These are phyloP conservation scores for Leucoma salicis DNA, from an alignment of 2,888 invertebrate genomes.

Conservation along the genomic window DNA sequence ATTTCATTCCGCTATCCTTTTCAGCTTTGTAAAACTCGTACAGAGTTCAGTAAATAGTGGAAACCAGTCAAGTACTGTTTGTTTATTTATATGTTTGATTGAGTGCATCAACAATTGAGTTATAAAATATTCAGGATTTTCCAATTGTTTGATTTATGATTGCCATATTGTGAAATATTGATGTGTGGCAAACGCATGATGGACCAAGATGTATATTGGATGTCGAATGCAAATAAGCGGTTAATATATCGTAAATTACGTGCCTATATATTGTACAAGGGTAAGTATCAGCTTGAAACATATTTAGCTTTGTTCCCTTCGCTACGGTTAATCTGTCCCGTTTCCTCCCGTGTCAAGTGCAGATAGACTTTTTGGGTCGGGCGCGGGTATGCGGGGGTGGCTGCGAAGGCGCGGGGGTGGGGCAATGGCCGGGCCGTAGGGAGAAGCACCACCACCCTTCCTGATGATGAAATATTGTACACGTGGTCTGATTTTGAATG, in stretches of 20 bases:
- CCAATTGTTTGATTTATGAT: neutral
- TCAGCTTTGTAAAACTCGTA: slow-evolving; percentile 54
- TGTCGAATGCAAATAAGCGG: neutral
- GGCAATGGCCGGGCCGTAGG: slow-evolving; percentile 45
- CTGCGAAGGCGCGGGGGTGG: slow-evolving; percentile 29
- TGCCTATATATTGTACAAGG: slow-evolving; percentile 50
- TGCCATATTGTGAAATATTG: neutral
- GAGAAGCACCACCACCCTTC: slow-evolving; percentile 56
- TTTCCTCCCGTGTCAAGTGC: slow-evolving; percentile 81
- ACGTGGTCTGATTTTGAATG: slow-evolving; percentile 88
- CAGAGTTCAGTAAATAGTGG: neutral
- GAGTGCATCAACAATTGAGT: neutral
- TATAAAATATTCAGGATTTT: neutral
- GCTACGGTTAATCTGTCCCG: slow-evolving; percentile 82
- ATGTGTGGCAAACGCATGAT: neutral
- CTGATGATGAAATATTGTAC: slow-evolving; percentile 88
- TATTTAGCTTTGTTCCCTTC: slow-evolving; percentile 82
- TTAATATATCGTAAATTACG: slow-evolving; percentile 40
- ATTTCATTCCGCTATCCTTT: slow-evolving; percentile 74
- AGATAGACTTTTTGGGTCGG: slow-evolving; percentile 81
- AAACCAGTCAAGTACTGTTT: slow-evolving; percentile 7
- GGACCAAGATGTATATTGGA: neutral
- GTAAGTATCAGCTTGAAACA: slow-evolving; percentile 79
- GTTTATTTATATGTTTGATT: slow-evolving; percentile 3
- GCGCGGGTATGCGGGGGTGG: slow-evolving; percentile 34